Evolutionary conservation across 2,888 invertebrate genomes (phyloP).

Genomic region (Glaucopsyche alexis): DNA sequence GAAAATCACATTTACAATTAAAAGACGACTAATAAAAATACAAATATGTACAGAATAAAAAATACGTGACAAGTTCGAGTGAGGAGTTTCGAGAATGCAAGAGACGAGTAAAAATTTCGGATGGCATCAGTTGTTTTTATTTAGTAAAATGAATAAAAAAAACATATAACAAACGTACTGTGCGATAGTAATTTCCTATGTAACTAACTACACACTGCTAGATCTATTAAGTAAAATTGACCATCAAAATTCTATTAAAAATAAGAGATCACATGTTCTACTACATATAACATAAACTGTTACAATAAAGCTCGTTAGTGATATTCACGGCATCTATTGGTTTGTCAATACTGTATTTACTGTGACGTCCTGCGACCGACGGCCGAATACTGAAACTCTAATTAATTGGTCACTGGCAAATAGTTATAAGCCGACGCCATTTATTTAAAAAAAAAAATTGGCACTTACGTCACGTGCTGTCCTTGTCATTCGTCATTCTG

Average conservation of each 20-base stretch:
- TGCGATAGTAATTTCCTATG: slow-evolving; percentile 59
- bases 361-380: slow-evolving; percentile 10
- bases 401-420: no score
- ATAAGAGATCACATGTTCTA: slow-evolving; percentile 77
- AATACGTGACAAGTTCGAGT: slow-evolving; percentile 34
- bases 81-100: slow-evolving; percentile 56
- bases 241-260: slow-evolving; percentile 77
- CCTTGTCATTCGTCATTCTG: no score
- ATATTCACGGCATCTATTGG: slow-evolving; percentile 57
- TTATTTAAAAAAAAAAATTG: no score
- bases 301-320: slow-evolving; percentile 71
- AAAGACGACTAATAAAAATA: slow-evolving; percentile 48
- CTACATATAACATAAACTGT: slow-evolving; percentile 73
- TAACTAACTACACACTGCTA: slow-evolving; percentile 65
- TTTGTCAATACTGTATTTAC: slow-evolving; percentile 52
- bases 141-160: slow-evolving; percentile 47
- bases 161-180: slow-evolving; percentile 57
- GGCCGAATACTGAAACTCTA: no score
- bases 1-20: slow-evolving; percentile 38
- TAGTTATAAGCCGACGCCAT: no score
- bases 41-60: slow-evolving; percentile 65
- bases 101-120: slow-evolving; percentile 48
- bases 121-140: slow-evolving; percentile 54
- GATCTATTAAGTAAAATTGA: slow-evolving; percentile 78
- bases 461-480: no score